Percentiles rank a stretch among this genome's conserved stretches.
Evolutionary conservation across 2,113 vertebrate genomes (phyloP).

Genomic region (Nothocercus julius): DNA sequence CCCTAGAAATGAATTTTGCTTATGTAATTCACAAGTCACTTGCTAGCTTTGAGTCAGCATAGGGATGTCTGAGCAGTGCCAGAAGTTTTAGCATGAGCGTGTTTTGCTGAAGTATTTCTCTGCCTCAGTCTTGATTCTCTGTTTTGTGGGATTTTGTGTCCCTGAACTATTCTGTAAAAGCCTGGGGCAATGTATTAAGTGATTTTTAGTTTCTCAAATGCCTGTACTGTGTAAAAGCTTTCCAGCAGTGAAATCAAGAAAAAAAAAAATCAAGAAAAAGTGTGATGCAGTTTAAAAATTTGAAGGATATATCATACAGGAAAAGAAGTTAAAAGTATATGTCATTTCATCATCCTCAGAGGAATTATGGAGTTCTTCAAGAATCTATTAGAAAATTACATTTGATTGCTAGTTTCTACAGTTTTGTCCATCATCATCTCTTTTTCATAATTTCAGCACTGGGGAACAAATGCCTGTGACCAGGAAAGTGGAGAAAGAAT

Average conservation of each 20-base stretch:
- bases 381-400: neutral
- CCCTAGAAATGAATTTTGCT: neutral
- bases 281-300: neutral
- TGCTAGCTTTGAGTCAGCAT: neutral
- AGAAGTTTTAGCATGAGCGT: neutral
- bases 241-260: neutral
- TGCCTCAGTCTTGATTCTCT: neutral
- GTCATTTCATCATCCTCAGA: rapidly evolving
- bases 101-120: neutral
- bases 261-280: neutral
- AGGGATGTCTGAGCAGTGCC: neutral
- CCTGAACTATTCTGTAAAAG: neutral
- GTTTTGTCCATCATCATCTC: neutral
- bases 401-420: neutral
- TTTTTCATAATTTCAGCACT: neutral
- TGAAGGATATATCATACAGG: neutral
- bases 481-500: neutral
- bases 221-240: neutral
- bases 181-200: neutral
- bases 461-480: neutral
- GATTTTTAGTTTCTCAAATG: neutral
- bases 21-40: neutral
- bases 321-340: neutral
- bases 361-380: neutral
- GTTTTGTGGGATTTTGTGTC: neutral